phyloP scores from a whole-genome alignment of 2,888 invertebrate species.

The Galeopsomyia nigrocyanea region DNA sequence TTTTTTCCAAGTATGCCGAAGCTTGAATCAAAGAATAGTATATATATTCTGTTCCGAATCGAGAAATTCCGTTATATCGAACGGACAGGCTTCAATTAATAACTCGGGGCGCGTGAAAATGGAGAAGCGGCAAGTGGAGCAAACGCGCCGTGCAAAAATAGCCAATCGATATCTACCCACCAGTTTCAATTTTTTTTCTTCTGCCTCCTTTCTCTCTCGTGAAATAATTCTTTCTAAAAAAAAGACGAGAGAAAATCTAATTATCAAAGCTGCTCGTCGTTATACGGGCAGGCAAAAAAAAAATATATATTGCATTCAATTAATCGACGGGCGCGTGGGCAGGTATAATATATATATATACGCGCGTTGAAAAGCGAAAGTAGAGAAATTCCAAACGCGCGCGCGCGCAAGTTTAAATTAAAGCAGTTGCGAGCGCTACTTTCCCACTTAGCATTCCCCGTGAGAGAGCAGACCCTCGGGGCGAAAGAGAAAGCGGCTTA shows the following conservation, averaged over 20 bases:
- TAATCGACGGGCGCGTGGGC: conserved; percentile 26
- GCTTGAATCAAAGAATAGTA: too few species aligned
- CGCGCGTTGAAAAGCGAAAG: conserved; percentile 43
- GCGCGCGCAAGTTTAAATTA: conserved; percentile 59
- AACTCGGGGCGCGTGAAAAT: too few species aligned
- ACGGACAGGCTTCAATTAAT: too few species aligned
- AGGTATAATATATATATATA: not conserved
- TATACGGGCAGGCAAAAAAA: conserved; percentile 3
- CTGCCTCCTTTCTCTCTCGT: too few species aligned
- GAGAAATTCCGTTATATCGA: too few species aligned
- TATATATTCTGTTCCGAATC: too few species aligned
- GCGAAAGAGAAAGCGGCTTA: conserved; percentile 46
- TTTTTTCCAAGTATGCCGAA: too few species aligned
- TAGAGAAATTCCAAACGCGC: not conserved
- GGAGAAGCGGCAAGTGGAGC: too few species aligned
- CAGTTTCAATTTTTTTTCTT: too few species aligned
- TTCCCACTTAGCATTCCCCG: conserved; percentile 46
- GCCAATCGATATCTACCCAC: too few species aligned
- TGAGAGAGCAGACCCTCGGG: conserved; percentile 27
- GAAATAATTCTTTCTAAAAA: not conserved
- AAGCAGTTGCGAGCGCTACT: conserved; percentile 50
- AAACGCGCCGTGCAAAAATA: too few species aligned
- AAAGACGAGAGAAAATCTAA: conserved; percentile 36
- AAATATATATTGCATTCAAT: conserved; percentile 45
- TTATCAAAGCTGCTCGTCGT: conserved; percentile 18